Conservation (phyloP, 2,888 invertebrate species). For the Pandemis cinnamomeana region DNA sequence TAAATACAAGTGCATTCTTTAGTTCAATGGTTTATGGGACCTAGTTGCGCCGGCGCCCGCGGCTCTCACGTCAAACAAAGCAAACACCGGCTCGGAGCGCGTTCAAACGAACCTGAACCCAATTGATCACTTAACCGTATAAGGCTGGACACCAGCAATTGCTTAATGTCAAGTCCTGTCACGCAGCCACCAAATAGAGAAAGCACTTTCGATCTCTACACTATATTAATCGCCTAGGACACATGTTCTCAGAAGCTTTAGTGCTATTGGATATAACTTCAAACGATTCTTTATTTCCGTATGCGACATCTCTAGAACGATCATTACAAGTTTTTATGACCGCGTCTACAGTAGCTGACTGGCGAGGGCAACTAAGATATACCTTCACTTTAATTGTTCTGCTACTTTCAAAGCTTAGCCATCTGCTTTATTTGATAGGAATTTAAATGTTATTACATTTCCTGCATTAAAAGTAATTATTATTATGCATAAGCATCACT, state of each 20-base stretch:
- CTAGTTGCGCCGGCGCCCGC: conserved; percentile 63
- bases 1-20: conserved; percentile 19
- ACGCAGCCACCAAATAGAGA: conserved; percentile 50
- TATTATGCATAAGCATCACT: neutral
- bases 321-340: conserved; percentile 58
- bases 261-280: conserved; percentile 67
- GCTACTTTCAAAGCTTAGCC: neutral
- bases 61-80: conserved; percentile 73
- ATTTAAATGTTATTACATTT: conserved; percentile 2
- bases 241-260: conserved; percentile 31
- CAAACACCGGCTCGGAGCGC: conserved; percentile 64
- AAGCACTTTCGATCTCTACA: conserved; percentile 41
- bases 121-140: conserved; percentile 61
- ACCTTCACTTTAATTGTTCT: neutral
- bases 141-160: conserved; percentile 54
- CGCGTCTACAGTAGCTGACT: conserved; percentile 53
- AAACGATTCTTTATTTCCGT: conserved; percentile 55
- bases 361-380: conserved; percentile 58
- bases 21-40: conserved; percentile 35
- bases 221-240: conserved; percentile 31
- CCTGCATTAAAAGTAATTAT: conserved; percentile 9
- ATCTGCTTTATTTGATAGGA: neutral
- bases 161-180: conserved; percentile 58
- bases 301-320: conserved; percentile 51
- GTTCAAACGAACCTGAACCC: conserved; percentile 69